These are phyloP conservation scores for Pocillopora verrucosa DNA, from an alignment of 64 coral and sea anemone genomes.

Conservation along the genomic window DNA sequence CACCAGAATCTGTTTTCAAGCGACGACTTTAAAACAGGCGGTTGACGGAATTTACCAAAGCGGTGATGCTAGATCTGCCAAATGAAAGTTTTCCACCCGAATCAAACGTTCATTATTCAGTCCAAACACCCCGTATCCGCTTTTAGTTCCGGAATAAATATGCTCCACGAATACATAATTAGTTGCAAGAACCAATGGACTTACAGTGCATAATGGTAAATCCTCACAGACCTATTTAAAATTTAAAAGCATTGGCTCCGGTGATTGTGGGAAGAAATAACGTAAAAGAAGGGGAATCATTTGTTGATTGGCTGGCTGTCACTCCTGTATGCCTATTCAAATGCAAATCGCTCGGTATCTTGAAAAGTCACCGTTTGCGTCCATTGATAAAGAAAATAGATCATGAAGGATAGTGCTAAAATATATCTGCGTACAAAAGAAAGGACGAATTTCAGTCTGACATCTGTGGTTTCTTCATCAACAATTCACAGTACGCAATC, in stretches of 20 bases:
- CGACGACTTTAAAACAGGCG: constrained; percentile 6
- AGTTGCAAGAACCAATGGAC: constrained; percentile 40
- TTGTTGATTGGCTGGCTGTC: constrained; percentile 14
- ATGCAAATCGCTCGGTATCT: constrained; percentile 19
- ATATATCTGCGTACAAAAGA: neutral
- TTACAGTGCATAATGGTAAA: constrained; percentile 44
- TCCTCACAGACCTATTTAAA: constrained; percentile 55
- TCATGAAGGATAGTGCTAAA: neutral
- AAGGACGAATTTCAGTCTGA: neutral
- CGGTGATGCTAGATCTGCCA: constrained; percentile 30
- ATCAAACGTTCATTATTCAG: constrained; percentile 48
- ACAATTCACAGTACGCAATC: neutral
- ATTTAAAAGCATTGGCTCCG: constrained; percentile 41
- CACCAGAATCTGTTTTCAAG: constrained; percentile 27
- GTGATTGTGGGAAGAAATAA: constrained; percentile 51
- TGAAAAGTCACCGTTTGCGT: neutral
- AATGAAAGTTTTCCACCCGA: constrained; percentile 33
- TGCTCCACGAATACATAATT: constrained; percentile 66
- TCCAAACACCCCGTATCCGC: constrained; percentile 62
- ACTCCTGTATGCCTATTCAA: neutral
- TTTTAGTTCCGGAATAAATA: constrained; percentile 85
- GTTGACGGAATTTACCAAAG: neutral
- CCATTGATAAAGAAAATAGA: neutral
- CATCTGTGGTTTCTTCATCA: neutral
- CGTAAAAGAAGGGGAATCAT: constrained; percentile 38